phyloP scores from a whole-genome alignment of 2,797 vertebrate genomes.

The Oreortyx pictus region DNA sequence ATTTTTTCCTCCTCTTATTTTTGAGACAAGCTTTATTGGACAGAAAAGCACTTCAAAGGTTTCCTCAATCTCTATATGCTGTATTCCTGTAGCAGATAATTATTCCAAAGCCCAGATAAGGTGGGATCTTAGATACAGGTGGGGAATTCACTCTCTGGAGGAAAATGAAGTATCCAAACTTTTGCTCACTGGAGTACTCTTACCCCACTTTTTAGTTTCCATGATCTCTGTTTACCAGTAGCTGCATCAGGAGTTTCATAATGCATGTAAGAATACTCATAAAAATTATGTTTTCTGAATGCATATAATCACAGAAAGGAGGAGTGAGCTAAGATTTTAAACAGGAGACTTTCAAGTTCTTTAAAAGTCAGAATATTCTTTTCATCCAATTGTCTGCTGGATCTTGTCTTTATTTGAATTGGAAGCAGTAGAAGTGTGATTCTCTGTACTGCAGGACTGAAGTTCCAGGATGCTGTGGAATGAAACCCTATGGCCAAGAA shows the following conservation, averaged over 20 bases:
- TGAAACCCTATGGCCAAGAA: slow-evolving; percentile 41
- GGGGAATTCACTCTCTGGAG: background rate
- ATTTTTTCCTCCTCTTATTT: background rate
- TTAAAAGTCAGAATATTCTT: background rate
- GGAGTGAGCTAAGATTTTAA: background rate
- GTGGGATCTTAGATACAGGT: background rate
- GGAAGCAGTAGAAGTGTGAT: slow-evolving; percentile 39
- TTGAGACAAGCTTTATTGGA: background rate
- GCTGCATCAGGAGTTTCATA: background rate
- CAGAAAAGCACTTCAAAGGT: background rate
- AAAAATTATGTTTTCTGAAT: background rate
- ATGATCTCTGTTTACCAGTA: background rate
- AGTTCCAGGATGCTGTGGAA: background rate
- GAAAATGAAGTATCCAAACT: background rate
- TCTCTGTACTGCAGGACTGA: background rate
- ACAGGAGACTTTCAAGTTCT: background rate
- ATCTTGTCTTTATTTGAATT: slow-evolving; percentile 48
- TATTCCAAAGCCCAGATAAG: background rate
- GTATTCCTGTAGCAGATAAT: background rate
- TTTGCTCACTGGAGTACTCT: background rate
- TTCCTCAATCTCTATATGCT: background rate
- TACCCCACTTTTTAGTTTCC: background rate
- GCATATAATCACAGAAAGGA: background rate
- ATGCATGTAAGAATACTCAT: background rate
- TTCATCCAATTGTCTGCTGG: slow-evolving; percentile 11